phyloP scores from a whole-genome alignment of 2,113 vertebrate species.

The Aptenodytes patagonicus region DNA sequence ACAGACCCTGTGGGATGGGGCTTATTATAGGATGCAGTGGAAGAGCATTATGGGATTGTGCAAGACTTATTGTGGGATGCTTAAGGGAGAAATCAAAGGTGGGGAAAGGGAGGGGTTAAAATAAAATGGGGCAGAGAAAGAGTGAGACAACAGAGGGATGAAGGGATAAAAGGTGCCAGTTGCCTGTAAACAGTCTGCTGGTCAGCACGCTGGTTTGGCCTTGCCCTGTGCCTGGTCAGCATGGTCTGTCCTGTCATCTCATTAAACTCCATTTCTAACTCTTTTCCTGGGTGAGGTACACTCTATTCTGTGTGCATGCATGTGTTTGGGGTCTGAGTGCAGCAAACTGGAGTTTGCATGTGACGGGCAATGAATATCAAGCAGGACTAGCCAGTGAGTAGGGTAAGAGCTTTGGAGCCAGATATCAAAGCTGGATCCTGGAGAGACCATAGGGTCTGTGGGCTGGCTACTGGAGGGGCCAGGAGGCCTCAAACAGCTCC shows the following conservation, averaged over 20 bases:
- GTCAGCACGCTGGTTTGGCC: neutral
- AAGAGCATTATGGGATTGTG: neutral
- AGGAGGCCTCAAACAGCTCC: neutral
- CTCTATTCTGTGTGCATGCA: neutral
- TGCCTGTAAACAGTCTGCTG: neutral
- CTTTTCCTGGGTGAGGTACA: neutral
- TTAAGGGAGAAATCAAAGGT: neutral
- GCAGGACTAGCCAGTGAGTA: neutral
- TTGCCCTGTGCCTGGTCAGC: neutral
- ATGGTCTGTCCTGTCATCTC: neutral
- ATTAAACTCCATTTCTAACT: neutral
- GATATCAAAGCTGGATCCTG: neutral
- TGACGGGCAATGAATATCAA: neutral
- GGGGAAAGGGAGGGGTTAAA: neutral
- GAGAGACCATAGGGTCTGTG: neutral
- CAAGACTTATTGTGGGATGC: neutral
- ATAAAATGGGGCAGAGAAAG: neutral
- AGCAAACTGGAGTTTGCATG: neutral
- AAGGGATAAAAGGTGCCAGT: neutral
- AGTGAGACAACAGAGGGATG: neutral
- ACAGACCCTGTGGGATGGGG: accelerated
- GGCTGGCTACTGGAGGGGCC: neutral
- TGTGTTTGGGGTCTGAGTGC: neutral
- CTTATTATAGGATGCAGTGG: neutral
- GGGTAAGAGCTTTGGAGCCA: neutral